phyloP scores from a whole-genome alignment of 2,113 vertebrate genomes.

The Calyptomena viridis region DNA sequence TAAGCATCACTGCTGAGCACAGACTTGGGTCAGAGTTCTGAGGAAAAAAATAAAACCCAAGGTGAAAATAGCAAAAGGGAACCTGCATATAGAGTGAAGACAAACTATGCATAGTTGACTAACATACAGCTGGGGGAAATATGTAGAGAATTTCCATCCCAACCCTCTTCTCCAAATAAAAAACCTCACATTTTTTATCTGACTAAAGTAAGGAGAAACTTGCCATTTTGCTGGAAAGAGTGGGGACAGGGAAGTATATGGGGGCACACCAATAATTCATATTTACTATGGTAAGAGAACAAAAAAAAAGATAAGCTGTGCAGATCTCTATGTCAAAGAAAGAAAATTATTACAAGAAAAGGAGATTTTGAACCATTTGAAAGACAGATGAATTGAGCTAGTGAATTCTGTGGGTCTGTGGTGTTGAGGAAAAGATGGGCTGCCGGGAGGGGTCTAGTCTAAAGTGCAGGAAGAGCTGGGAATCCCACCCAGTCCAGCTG shows the following conservation, averaged over 20 bases:
- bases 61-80: neutral
- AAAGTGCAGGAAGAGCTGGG: neutral
- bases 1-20: neutral
- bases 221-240: neutral
- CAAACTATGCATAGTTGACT: neutral
- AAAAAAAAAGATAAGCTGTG: neutral
- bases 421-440: neutral
- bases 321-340: neutral
- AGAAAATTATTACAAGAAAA: neutral
- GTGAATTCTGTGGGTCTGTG: neutral
- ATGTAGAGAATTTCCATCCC: neutral
- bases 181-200: neutral
- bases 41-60: neutral
- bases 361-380: neutral
- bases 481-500: neutral
- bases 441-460: neutral
- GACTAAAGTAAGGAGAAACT: neutral
- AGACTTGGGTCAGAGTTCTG: neutral
- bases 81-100: neutral
- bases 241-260: neutral
- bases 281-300: neutral
- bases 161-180: neutral
- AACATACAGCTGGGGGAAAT: neutral
- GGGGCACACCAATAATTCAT: neutral
- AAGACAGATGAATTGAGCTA: neutral